These are phyloP conservation scores for Dynastes hyllus DNA, from an alignment of 2,888 invertebrate genomes.

Conservation along the genomic window DNA sequence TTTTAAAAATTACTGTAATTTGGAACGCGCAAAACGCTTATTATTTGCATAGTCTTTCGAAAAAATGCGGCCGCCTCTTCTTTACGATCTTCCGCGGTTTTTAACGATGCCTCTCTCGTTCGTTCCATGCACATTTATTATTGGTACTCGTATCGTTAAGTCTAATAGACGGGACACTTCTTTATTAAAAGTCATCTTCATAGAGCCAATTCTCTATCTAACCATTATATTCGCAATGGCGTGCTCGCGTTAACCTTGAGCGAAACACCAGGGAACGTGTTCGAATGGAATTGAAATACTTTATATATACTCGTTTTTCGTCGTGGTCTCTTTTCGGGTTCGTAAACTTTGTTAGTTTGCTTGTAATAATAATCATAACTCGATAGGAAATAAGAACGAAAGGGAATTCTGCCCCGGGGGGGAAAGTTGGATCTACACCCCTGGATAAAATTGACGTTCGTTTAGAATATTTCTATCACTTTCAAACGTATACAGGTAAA, in stretches of 20 bases:
- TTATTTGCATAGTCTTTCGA: constrained; percentile 27
- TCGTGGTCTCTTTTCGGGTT: constrained; percentile 10
- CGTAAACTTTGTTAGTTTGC: constrained; percentile 16
- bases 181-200: constrained; percentile 21
- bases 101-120: constrained; percentile 1
- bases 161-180: constrained; percentile 27
- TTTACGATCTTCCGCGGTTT: constrained; percentile 24
- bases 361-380: constrained; percentile 1
- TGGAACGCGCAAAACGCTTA: background rate
- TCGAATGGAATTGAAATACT: constrained; percentile 36
- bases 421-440: background rate
- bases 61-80: background rate
- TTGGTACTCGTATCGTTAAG: constrained; percentile 16
- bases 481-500: too few relatives aligned
- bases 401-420: background rate
- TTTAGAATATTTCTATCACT: too few relatives aligned
- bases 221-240: constrained; percentile 31
- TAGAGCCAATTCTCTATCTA: constrained; percentile 26
- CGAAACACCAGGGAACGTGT: constrained; percentile 22
- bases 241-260: constrained; percentile 26
- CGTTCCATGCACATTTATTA: constrained; percentile 5
- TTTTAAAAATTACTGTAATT: constrained; percentile 36
- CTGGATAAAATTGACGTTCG: too few relatives aligned
- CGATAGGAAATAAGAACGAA: background rate
- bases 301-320: background rate